These are phyloP conservation scores for Melanotaenia pygmaea DNA, from an alignment of 2,797 vertebrate genomes.

Conservation along the genomic window DNA sequence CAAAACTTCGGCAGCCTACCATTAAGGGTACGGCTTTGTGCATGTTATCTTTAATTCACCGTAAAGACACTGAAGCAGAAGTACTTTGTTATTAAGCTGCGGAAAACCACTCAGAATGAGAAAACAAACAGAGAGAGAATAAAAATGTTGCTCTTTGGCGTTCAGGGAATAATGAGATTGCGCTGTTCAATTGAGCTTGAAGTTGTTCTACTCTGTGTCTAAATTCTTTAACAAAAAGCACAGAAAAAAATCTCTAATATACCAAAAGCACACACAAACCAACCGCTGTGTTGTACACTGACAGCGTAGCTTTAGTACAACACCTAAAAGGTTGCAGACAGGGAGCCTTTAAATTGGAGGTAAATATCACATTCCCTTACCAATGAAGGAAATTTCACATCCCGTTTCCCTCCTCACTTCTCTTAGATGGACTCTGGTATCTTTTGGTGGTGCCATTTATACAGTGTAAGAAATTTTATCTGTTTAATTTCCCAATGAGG, in stretches of 20 bases:
- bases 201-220: conserved; percentile 43
- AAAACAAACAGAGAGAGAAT: conserved; percentile 10
- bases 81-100: conserved; percentile 24
- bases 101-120: neutral
- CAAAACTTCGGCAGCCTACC: conserved; percentile 16
- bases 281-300: conserved; percentile 8
- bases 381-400: neutral
- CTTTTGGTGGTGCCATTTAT: neutral
- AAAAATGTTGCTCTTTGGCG: conserved; percentile 30
- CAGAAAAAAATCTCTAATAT: conserved; percentile 38
- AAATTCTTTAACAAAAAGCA: conserved; percentile 37
- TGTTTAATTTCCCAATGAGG: neutral
- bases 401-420: neutral
- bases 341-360: conserved; percentile 10
- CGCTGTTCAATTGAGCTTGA: conserved; percentile 54
- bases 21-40: conserved; percentile 1
- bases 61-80: conserved; percentile 20
- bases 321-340: conserved; percentile 1
- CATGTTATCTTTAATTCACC: conserved; percentile 16
- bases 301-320: conserved; percentile 16
- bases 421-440: neutral
- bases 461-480: neutral
- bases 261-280: conserved; percentile 18
- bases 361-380: conserved; percentile 16
- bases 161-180: conserved; percentile 49